Evolutionary conservation across 2,888 invertebrate species (phyloP).

Genomic region (Hesperia comma): DNA sequence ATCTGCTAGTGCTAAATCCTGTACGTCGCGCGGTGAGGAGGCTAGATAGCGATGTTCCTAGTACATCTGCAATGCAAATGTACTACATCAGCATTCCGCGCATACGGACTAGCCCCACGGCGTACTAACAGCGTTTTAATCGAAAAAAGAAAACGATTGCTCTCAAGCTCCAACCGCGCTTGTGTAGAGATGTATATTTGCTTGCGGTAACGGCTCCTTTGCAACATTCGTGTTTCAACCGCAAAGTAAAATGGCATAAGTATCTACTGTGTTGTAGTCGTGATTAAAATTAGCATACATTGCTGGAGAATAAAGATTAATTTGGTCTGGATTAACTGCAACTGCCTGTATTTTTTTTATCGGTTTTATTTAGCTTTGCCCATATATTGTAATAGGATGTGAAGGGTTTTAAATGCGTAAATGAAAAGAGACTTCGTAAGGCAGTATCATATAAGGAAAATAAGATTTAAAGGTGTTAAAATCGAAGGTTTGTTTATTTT

Average conservation of each 20-base stretch:
- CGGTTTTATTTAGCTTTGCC: no score
- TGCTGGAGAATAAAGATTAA: no score
- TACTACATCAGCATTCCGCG: conserved; percentile 55
- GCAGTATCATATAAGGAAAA: no score
- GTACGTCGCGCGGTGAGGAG: conserved; percentile 48
- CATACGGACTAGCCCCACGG: conserved; percentile 11
- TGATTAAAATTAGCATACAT: no score
- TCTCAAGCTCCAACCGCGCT: background rate
- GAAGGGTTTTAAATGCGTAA: no score
- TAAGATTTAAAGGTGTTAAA: no score
- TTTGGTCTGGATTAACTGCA: no score
- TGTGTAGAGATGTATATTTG: background rate
- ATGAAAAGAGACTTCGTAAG: no score
- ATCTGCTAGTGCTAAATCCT: conserved; percentile 68
- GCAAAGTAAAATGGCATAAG: background rate
- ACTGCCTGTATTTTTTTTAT: no score
- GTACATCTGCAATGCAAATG: conserved; percentile 72
- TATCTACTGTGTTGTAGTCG: no score
- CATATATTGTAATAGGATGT: no score
- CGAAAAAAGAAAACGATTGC: conserved; percentile 14
- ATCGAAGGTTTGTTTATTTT: no score
- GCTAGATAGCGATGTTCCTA: conserved; percentile 55
- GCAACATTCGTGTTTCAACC: background rate
- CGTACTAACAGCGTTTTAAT: conserved; percentile 19
- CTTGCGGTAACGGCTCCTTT: background rate